Percentiles rank a stretch among this genome's conserved stretches.
These are phyloP conservation scores for Euleptes europaea DNA, from an alignment of 2,113 vertebrate genomes.

Conservation along the genomic window DNA sequence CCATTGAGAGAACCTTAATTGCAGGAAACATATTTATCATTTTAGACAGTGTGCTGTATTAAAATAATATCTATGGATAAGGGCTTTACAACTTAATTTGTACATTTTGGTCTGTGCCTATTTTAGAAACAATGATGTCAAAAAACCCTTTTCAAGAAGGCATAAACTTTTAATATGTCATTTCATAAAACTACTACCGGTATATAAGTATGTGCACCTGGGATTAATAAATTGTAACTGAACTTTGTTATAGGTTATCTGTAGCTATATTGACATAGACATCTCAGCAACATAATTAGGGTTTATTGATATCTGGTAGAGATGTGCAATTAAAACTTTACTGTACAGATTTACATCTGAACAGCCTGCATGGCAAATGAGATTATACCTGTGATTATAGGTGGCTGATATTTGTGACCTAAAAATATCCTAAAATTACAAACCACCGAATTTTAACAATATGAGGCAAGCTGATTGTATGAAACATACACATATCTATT, in stretches of 20 bases:
- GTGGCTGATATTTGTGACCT: constrained; percentile 54
- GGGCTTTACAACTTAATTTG: constrained; percentile 25
- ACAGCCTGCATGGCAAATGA: constrained; percentile 51
- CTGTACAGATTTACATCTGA: constrained; percentile 65
- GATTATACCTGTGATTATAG: constrained; percentile 49
- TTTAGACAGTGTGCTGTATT: constrained; percentile 14
- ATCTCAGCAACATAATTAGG: constrained; percentile 62
- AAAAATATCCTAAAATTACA: constrained; percentile 59
- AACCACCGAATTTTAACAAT: constrained; percentile 49
- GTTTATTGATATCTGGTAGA: constrained; percentile 63
- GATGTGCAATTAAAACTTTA: constrained; percentile 65
- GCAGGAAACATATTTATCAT: constrained; percentile 34
- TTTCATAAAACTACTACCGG: constrained; percentile 37
- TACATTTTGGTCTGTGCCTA: constrained; percentile 46
- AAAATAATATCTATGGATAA: constrained; percentile 37
- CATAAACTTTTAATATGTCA: constrained; percentile 55
- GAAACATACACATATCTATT: not conserved
- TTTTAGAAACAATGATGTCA: constrained; percentile 59
- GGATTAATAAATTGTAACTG: constrained; percentile 61
- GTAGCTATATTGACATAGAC: constrained; percentile 58
- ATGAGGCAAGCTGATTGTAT: constrained; percentile 22
- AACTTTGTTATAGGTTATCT: constrained; percentile 52
- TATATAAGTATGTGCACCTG: constrained; percentile 57
- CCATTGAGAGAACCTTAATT: constrained; percentile 17
- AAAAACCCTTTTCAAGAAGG: constrained; percentile 36